These are phyloP conservation scores for Spinus olivaceus DNA, from an alignment of 2,797 vertebrate species.

Conservation along the genomic window DNA sequence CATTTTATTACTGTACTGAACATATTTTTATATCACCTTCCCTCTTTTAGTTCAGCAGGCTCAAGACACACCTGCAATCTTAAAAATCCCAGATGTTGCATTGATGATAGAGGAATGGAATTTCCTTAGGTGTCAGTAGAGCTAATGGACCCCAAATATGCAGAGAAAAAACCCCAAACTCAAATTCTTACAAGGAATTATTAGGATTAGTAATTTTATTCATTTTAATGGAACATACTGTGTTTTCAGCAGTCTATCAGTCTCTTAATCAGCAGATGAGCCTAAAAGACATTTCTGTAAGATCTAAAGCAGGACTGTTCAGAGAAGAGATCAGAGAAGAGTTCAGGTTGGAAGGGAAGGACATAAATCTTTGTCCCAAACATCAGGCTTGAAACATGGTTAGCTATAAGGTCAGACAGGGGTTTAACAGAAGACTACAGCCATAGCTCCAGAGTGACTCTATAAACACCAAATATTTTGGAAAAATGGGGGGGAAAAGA, in stretches of 20 bases:
- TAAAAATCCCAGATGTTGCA: not conserved
- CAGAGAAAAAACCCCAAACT: not conserved
- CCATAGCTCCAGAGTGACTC: not conserved
- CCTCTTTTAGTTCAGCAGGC: not conserved
- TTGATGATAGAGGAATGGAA: not conserved
- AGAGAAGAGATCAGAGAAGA: not conserved
- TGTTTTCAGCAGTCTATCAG: not conserved
- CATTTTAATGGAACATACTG: not conserved
- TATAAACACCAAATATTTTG: not conserved
- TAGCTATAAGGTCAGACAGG: not conserved
- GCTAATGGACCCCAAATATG: not conserved
- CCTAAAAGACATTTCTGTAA: not conserved
- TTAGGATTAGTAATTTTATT: not conserved
- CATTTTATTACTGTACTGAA: not conserved
- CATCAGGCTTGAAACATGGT: not conserved
- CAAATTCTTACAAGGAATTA: not conserved
- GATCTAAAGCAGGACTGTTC: not conserved
- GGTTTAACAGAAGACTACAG: not conserved
- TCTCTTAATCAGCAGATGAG: not conserved
- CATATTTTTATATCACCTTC: not conserved
- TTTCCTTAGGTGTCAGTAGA: not conserved
- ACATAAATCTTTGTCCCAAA: not conserved
- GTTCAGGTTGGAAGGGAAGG: not conserved
- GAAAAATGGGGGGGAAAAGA: fast-evolving
- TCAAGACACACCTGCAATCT: not conserved